A percentile compares a stretch with the other conserved stretches of the same genome.
Conservation (phyloP, 2,888 invertebrate species). For the Enoplolaimus lenunculus region DNA sequence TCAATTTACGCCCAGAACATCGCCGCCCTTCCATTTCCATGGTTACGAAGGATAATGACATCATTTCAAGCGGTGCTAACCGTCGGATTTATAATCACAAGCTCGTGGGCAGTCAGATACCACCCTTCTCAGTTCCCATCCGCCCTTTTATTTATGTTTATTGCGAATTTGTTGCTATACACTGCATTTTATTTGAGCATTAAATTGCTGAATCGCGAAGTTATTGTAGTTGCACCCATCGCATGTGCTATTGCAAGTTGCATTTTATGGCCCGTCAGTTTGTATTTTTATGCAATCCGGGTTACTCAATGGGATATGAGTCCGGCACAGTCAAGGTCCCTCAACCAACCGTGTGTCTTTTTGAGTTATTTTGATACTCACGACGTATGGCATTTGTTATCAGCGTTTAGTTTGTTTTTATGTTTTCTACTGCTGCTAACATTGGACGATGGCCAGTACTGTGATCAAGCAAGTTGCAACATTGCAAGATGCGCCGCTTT, state of each 20-base stretch:
- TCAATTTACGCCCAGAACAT: too few relatives aligned
- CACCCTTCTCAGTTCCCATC: background rate
- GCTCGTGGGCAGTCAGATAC: background rate
- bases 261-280: slow-evolving; percentile 1
- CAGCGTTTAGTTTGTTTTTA: background rate
- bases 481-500: too few relatives aligned
- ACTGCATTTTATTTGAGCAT: slow-evolving; percentile 3
- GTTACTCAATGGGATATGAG: slow-evolving; percentile 4
- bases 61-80: too few relatives aligned
- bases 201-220: background rate
- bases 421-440: slow-evolving; percentile 4
- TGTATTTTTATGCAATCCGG: background rate
- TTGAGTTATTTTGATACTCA: slow-evolving; percentile 1
- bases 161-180: background rate
- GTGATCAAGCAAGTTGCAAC: too few relatives aligned
- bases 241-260: background rate
- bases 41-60: too few relatives aligned
- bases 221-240: background rate
- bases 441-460: slow-evolving; percentile 12
- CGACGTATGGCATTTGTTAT: slow-evolving; percentile 13
- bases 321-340: background rate
- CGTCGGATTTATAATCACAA: background rate
- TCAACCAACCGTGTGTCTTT: slow-evolving; percentile 1
- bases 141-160: background rate
- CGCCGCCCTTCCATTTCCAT: too few relatives aligned